Percentiles rank a stretch among this genome's conserved stretches.
phyloP scores from a whole-genome alignment of 92 coral and sea anemone genomes.

The Actinernus sp. region DNA sequence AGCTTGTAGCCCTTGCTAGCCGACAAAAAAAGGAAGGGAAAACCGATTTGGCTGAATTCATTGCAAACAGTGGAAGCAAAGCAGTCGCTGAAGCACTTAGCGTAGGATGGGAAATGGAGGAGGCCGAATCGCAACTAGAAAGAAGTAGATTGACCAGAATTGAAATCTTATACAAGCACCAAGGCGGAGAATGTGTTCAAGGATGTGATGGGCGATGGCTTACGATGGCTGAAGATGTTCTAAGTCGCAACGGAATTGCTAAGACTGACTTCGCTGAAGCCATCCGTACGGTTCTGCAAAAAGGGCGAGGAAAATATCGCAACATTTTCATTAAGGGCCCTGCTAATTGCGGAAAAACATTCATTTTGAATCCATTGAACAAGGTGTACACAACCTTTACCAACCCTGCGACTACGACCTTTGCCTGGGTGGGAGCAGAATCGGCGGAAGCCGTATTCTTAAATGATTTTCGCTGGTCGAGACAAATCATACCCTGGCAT shows the following conservation, averaged over 20 bases:
- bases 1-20: slow-evolving; percentile 12
- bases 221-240: not conserved
- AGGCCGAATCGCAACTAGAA: slow-evolving; percentile 8
- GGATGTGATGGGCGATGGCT: slow-evolving; percentile 5
- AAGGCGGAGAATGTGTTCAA: slow-evolving; percentile 11
- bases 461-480: slow-evolving; percentile 39
- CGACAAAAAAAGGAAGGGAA: slow-evolving; percentile 28
- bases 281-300: slow-evolving; percentile 10
- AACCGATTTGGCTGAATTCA: slow-evolving; percentile 19
- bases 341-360: slow-evolving; percentile 7
- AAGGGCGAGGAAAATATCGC: slow-evolving; percentile 46
- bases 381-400: slow-evolving; percentile 21
- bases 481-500: slow-evolving; percentile 34
- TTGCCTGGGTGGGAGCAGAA: slow-evolving; percentile 50
- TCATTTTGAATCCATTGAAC: slow-evolving; percentile 17
- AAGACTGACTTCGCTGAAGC: slow-evolving; percentile 14
- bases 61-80: slow-evolving; percentile 27
- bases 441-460: slow-evolving; percentile 10
- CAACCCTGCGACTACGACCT: slow-evolving; percentile 29
- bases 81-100: slow-evolving; percentile 16
- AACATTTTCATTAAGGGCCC: slow-evolving; percentile 26
- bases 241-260: not conserved
- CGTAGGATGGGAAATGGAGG: slow-evolving; percentile 21
- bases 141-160: no score
- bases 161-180: not conserved